These are phyloP conservation scores for Scomber colias DNA, from an alignment of 2,113 vertebrate species.

Conservation along the genomic window DNA sequence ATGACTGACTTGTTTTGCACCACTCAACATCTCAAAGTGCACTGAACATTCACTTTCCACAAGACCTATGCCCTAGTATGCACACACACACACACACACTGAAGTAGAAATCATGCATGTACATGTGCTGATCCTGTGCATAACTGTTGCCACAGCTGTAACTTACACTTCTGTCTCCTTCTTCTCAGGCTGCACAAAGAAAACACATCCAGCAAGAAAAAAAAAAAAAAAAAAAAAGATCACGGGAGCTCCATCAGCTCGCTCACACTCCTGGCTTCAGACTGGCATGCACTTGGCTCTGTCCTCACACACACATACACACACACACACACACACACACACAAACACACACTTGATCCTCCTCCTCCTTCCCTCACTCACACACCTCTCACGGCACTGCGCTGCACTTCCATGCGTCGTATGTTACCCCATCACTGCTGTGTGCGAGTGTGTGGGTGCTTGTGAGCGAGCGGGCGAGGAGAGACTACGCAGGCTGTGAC, in stretches of 20 bases:
- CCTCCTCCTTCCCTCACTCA: slow-evolving; percentile 5
- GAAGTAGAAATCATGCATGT: slow-evolving; percentile 6
- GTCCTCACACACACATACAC: slow-evolving; percentile 23
- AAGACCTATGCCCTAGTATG: not conserved
- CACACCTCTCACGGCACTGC: not conserved
- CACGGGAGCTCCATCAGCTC: slow-evolving; percentile 4
- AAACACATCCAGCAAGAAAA: slow-evolving; percentile 6
- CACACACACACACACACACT: not conserved
- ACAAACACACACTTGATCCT: not conserved
- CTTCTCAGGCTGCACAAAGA: slow-evolving; percentile 32
- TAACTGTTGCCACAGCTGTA: slow-evolving; percentile 11
- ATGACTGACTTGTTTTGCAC: slow-evolving; percentile 14
- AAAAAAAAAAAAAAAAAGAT: not conserved
- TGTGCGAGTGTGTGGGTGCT: slow-evolving; percentile 9
- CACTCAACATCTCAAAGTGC: slow-evolving; percentile 46
- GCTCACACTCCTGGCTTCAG: not conserved
- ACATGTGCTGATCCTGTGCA: not conserved
- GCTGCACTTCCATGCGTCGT: slow-evolving; percentile 24
- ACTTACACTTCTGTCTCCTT: slow-evolving; percentile 54
- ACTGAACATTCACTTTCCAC: not conserved
- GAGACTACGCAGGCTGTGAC: slow-evolving; percentile 52
- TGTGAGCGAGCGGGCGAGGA: slow-evolving; percentile 19
- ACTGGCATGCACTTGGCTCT: slow-evolving; percentile 7
- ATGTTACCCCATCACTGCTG: slow-evolving; percentile 50
- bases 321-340: not conserved